Conservation (phyloP, 2,888 invertebrate species). For the Ypsolopha sequella region DNA sequence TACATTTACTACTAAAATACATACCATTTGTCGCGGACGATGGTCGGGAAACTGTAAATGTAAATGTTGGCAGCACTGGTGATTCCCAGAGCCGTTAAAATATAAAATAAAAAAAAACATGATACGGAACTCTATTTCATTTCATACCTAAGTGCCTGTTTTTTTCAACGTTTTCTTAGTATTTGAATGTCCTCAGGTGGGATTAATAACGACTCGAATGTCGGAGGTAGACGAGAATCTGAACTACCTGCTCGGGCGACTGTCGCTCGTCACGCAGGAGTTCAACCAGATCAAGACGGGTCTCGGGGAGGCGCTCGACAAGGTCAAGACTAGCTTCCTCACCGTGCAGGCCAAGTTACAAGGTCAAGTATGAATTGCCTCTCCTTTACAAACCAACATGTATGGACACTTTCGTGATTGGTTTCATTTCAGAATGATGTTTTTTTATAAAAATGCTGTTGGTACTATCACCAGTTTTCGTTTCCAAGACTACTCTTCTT, state of each 20-base stretch:
- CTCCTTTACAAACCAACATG: background rate
- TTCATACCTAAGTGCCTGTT: no score
- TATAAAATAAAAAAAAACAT: no score
- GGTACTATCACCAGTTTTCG: no score
- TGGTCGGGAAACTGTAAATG: no score
- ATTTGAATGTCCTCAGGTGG: slow-evolving; percentile 64
- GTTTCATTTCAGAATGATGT: background rate
- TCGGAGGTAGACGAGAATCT: slow-evolving; percentile 83
- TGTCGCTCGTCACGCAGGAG: slow-evolving; percentile 86
- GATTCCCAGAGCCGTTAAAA: no score
- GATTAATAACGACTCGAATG: slow-evolving; percentile 82
- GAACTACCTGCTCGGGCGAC: slow-evolving; percentile 83
- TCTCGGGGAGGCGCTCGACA: slow-evolving; percentile 78
- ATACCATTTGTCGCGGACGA: no score
- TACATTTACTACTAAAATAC: no score
- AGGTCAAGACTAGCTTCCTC: slow-evolving; percentile 75
- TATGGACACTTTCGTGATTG: background rate
- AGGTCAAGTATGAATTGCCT: slow-evolving; percentile 14
- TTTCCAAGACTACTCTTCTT: no score
- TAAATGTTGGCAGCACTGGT: no score
- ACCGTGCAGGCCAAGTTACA: slow-evolving; percentile 59
- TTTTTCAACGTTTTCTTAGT: background rate
- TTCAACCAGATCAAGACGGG: slow-evolving; percentile 85
- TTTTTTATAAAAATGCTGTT: background rate
- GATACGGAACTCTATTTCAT: no score